phyloP scores from a whole-genome alignment of 1,140 invertebrate genomes.

The Acromyrmex heyeri region DNA sequence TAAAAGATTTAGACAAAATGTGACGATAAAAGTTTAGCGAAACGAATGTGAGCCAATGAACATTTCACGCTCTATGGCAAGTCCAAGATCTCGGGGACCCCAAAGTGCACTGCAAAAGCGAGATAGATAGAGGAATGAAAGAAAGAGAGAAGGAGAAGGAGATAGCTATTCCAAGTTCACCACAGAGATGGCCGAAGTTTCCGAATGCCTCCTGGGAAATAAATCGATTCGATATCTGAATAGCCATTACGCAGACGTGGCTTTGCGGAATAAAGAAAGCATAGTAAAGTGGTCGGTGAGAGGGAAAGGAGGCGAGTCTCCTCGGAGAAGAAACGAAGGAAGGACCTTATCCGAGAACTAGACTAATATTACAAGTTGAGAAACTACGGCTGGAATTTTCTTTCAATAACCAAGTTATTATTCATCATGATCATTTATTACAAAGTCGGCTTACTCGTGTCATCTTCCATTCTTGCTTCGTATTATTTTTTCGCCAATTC shows the following conservation, averaged over 20 bases:
- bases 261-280: constrained; percentile 56
- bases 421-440: constrained; percentile 78
- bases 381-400: constrained; percentile 76
- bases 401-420: constrained; percentile 81
- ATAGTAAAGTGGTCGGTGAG: constrained; percentile 32
- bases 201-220: constrained; percentile 74
- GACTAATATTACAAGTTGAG: constrained; percentile 80
- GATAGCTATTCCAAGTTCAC: constrained; percentile 56
- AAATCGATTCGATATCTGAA: constrained; percentile 81
- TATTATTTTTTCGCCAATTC: constrained; percentile 23
- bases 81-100: neutral
- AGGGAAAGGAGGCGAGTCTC: neutral
- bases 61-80: constrained; percentile 37
- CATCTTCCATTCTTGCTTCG: constrained; percentile 8
- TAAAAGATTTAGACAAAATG: constrained; percentile 43
- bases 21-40: constrained; percentile 47
- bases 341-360: constrained; percentile 73
- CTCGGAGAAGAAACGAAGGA: constrained; percentile 4
- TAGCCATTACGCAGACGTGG: constrained; percentile 78
- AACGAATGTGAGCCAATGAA: constrained; percentile 57
- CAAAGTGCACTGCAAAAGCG: constrained; percentile 27
- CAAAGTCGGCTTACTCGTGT: constrained; percentile 21
- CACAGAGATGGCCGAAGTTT: constrained; percentile 68
- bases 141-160: constrained; percentile 41
- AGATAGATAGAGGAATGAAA: constrained; percentile 34